Evolutionary conservation across 2,797 vertebrate species (phyloP), one percentile per base, ranked within the genome.

Genomic region (Tokudaia tokunoshimensis): DNA sequence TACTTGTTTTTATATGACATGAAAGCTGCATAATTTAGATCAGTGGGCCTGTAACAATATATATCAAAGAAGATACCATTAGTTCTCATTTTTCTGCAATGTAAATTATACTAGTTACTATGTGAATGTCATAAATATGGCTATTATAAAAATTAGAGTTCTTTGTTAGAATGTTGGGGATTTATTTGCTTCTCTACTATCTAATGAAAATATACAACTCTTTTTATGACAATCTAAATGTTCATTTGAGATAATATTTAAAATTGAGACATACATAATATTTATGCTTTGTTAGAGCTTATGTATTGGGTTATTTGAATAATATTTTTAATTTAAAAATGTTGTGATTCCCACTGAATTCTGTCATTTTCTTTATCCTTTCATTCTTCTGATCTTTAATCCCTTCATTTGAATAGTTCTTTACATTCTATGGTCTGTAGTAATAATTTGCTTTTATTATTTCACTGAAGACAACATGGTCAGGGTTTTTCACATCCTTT

Each of bases 41-140:
- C 65, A 96, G 15, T 91, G 52, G 34, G 22, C 10, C 47, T 82
- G 5, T 31, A 22, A 37, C 31, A 81, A 78, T 84, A 55, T 44
- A 70, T 87, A 4, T 24, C 52, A 37, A 52, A 67, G 24, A 91
- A 81, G 15, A 84, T 47, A 29, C 59, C 37, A 76, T 88, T 52
- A 79, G 29, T 47, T 96, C 17, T 92, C 14, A 89, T 87, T 95
- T 96, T 57, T 57, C 55, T 61, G 37, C 26, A 81, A 29, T 59
- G 50, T 74, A 70, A 91, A 89, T 97, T 26, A 92, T 87, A 22
- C 26, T 89, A 81, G 89, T 81, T n/a, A 74, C 34, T 63, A 59
- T 61, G n/a, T 81, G 50, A 96, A 78, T 95, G 47, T 57, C 47
- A 78, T 22, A 19, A 52, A 11, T 55, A 31, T 88, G 52, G 24